Evolutionary conservation across 2,797 vertebrate genomes (phyloP), one percentile per base, ranked within the genome.

Genomic region (Percopsis omiscomaycus): DNA sequence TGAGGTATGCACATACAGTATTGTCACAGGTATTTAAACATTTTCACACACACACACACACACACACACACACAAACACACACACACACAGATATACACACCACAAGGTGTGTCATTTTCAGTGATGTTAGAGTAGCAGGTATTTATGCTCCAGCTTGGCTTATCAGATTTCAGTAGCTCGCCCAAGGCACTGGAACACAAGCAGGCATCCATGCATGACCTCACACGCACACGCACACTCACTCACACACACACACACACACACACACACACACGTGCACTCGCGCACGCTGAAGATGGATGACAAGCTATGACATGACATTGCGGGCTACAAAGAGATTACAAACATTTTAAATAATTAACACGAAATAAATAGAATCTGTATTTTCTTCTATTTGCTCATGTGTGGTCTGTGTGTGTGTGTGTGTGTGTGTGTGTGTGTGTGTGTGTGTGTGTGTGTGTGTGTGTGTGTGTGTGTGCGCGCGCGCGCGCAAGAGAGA

Each of bases 81-180:
- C 22, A 12, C 51, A 52, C 55, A 58, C 61, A 37, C 37, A 27
- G 32, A 59, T 32, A 59, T 22, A 29, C 57, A 59, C 45, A 48
- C 58, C 45, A 8, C 32, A 37, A 37, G 32, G 32, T 37, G 32
- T 37, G 32, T 37, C 32, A 37, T 37, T 37, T 37, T 37, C 32
- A 37, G 32, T 37, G 32, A 37, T 37, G 32, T 37, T 37, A 37
- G 1, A 37, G 32, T 37, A 37, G 32, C 32, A 37, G 32, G 32
- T 37, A 37, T 37, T 37, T 37, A 37, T 65, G 65, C 80, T 88
- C 79, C 69, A 72, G 78, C 82, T 82, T 55, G 32, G 77, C 82
- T 91, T 90, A 92, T 93, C 90, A 90, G 87, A 90, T 92, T 90
- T 89, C 88, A 88, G 87, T 74, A 84, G 78, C 61, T 84, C 63